phyloP scores from a whole-genome alignment of 2,113 vertebrate species.

The Chaetops frenatus region DNA sequence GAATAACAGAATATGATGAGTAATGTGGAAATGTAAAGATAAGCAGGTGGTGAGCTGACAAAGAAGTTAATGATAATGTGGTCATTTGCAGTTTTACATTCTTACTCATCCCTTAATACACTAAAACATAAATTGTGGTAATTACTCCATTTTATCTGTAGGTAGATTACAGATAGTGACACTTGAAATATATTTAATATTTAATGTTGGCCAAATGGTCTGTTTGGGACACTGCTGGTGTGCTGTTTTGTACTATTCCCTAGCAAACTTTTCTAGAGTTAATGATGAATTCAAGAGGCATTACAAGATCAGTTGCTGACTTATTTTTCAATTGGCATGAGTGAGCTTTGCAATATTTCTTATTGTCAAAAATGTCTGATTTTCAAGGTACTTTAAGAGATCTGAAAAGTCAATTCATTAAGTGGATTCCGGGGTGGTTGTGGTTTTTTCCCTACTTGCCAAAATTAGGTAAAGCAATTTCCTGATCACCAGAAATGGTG shows the following conservation, averaged over 20 bases:
- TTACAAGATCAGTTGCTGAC: not conserved
- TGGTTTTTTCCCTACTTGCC: not conserved
- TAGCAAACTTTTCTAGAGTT: not conserved
- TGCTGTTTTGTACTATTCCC: not conserved
- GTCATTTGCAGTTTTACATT: not conserved
- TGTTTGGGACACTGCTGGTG: not conserved
- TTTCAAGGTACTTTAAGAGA: not conserved
- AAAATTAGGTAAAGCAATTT: not conserved
- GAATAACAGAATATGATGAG: not conserved
- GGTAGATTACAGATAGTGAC: not conserved
- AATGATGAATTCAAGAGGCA: not conserved
- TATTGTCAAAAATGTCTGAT: not conserved
- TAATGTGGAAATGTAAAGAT: not conserved
- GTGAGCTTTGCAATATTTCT: not conserved
- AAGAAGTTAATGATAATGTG: not conserved
- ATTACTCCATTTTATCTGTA: not conserved
- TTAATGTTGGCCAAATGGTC: not conserved
- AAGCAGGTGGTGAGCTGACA: not conserved
- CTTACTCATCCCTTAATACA: not conserved
- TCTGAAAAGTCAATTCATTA: not conserved
- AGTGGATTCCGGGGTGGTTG: not conserved
- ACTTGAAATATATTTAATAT: not conserved
- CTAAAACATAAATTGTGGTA: not conserved
- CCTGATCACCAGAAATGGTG: not conserved
- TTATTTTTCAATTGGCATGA: not conserved